These are phyloP conservation scores for Haplotaxodon microlepis DNA, from an alignment of 2,113 vertebrate species.

Conservation along the genomic window DNA sequence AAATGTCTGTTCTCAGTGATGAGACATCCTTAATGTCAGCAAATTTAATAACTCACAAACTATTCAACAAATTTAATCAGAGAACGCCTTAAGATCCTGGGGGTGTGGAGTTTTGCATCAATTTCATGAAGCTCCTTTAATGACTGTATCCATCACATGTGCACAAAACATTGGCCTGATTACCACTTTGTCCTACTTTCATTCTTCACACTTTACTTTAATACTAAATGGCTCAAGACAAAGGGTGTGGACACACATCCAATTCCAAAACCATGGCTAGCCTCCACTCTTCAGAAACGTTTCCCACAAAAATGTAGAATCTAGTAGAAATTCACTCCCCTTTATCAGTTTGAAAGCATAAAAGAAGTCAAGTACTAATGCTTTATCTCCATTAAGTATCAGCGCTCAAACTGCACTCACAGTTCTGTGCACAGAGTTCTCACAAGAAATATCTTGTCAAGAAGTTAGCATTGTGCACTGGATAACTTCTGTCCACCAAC, in stretches of 20 bases:
- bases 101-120: constrained; percentile 56
- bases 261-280: neutral
- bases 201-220: neutral
- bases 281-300: neutral
- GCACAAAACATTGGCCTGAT: constrained; percentile 10
- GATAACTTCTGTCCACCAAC: neutral
- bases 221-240: neutral
- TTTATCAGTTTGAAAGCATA: neutral
- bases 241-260: neutral
- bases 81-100: constrained; percentile 18
- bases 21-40: constrained; percentile 15
- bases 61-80: constrained; percentile 33
- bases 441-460: neutral
- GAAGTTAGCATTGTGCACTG: neutral
- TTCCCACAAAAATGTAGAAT: neutral
- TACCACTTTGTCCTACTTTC: constrained; percentile 52
- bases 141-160: constrained; percentile 57
- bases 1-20: neutral
- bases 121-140: constrained; percentile 47
- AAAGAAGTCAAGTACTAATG: neutral
- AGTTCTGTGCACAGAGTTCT: neutral
- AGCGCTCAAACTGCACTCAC: neutral
- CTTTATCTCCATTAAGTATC: neutral
- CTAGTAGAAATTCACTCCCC: neutral
- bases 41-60: constrained; percentile 15